Conservation (phyloP, 2,888 invertebrate species). For the Eristalinus aeneus region DNA sequence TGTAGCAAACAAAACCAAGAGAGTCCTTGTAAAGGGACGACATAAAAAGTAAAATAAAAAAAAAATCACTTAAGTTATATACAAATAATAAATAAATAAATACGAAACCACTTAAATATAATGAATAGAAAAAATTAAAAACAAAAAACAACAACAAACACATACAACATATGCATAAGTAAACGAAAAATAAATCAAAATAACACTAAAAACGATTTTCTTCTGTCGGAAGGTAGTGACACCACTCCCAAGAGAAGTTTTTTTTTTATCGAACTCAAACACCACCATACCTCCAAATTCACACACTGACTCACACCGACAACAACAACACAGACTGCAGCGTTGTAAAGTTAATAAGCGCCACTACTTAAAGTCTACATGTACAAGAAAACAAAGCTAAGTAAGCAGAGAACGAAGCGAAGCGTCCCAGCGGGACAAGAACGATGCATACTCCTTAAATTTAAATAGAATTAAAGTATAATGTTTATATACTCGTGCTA, state of each 20-base stretch:
- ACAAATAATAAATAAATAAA: constrained; percentile 30
- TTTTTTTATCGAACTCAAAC: constrained; percentile 10
- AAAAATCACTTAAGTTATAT: constrained; percentile 18
- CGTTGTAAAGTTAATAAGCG: constrained; percentile 32
- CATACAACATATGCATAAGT: neutral
- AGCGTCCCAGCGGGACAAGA: constrained; percentile 23
- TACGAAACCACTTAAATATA: neutral
- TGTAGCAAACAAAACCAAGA: constrained; percentile 19
- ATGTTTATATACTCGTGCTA: constrained; percentile 67
- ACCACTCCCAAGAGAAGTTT: neutral
- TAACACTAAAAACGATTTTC: neutral
- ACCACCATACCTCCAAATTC: constrained; percentile 46
- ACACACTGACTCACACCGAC: constrained; percentile 51
- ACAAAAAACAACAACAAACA: too few species aligned
- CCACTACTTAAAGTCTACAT: neutral
- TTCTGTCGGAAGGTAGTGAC: constrained; percentile 46
- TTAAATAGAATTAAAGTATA: constrained; percentile 13
- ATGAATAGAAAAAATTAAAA: constrained; percentile 38
- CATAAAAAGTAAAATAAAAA: constrained; percentile 28
- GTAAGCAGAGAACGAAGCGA: constrained; percentile 7
- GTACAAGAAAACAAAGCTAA: constrained; percentile 2
- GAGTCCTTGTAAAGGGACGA: neutral
- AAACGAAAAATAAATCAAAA: constrained; percentile 5
- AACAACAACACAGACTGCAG: constrained; percentile 28
- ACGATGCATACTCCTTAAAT: constrained; percentile 33